Conservation (phyloP, 2,797 vertebrate species). For the Peromyscus eremicus region DNA sequence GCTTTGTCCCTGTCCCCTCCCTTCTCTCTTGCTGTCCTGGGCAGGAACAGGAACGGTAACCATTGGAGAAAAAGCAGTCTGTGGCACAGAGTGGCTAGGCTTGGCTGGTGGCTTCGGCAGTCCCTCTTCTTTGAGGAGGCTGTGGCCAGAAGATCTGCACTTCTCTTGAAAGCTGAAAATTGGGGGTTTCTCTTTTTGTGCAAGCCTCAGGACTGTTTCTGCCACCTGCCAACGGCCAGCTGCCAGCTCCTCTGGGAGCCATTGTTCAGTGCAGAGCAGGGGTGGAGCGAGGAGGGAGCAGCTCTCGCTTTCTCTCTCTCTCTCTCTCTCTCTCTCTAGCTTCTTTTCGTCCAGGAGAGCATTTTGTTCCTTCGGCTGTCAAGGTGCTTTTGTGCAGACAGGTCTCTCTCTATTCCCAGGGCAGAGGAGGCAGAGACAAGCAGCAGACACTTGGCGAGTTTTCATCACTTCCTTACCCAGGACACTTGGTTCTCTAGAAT, state of each 20-base stretch:
- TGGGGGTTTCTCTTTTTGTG: slow-evolving; percentile 72
- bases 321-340: background rate
- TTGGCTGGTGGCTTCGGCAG: background rate
- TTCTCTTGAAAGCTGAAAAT: slow-evolving; percentile 63
- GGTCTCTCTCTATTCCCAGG: slow-evolving; percentile 82
- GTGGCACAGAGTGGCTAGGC: background rate
- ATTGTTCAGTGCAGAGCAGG: slow-evolving; percentile 60
- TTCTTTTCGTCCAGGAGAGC: slow-evolving; percentile 71
- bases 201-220: slow-evolving; percentile 16
- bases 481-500: slow-evolving; percentile 73
- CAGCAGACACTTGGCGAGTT: slow-evolving; percentile 73
- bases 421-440: slow-evolving; percentile 70
- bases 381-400: slow-evolving; percentile 78
- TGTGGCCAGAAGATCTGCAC: slow-evolving; percentile 40
- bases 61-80: background rate
- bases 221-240: slow-evolving; percentile 80
- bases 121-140: slow-evolving; percentile 36
- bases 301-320: background rate
- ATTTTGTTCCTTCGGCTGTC: slow-evolving; percentile 79
- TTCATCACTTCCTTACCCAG: slow-evolving; percentile 62
- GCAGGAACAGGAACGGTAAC: background rate
- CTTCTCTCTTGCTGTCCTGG: background rate
- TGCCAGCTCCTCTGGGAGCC: slow-evolving; percentile 78
- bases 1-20: background rate
- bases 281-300: slow-evolving; percentile 58